Evolutionary conservation across 2,888 invertebrate species (phyloP), one percentile per base, ranked within the genome.

Genomic region (Ellobium chinense): DNA sequence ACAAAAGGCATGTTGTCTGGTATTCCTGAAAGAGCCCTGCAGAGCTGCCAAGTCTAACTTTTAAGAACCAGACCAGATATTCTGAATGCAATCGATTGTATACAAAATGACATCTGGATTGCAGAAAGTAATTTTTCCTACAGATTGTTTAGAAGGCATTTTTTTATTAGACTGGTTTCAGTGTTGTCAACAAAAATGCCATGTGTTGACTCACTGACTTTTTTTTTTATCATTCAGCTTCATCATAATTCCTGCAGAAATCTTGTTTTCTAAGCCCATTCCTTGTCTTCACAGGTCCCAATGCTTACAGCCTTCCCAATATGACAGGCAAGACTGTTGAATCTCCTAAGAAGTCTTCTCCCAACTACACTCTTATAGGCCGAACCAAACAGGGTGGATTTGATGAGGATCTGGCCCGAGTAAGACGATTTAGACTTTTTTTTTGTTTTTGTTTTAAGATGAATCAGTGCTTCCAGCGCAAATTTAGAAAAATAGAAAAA

Each of bases 331-430:
- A 88, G 80, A 92, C 92, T 24, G 85, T 86, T 5, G 88, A 90
- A 82, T 91, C 91, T 77, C 86, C 88, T 36, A 92, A 93, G 78
- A 85, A 85, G 46, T 92, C 92, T 82, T 90, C 97, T 5, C 98
- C 98, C 0, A 94, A 97, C 65, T 98, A 96, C 91, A 96, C 97
- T 3, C 96, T 98, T 89, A 96, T 97, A 60, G 97, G 97, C 39
- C 95, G 98, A 87, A 96, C 96, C 89, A 97, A 96, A 74, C 88
- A 87, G 7, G 92, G 92, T 74, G 82, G 87, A 12, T 91, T 91
- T 83, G 83, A 86, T 83, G 91, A 91, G 76, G 91, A 91, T 82
- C 80, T 90, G 39, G 85, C 89, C 27, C 89, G 88, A 88, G 91
- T 91, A 83, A 84, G 81, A 63, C 18, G 39, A n/a, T n/a, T n/a